Evolutionary conservation across 2,797 vertebrate species (phyloP).

Genomic region (Manis javanica): DNA sequence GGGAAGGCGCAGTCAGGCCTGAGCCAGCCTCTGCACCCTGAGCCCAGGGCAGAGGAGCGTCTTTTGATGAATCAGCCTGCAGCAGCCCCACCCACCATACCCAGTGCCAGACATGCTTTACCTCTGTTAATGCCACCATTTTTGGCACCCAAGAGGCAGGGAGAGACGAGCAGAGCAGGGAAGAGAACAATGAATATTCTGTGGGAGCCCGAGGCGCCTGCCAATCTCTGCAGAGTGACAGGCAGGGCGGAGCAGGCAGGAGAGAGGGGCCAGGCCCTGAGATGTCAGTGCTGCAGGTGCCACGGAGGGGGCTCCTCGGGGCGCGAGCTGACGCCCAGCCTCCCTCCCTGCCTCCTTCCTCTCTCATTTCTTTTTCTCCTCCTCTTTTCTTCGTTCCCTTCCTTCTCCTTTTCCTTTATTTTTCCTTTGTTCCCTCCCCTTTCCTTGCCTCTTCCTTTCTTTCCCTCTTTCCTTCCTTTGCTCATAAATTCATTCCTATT

Average conservation of each 20-base stretch:
- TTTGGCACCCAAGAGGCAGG: constrained; percentile 26
- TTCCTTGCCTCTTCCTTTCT: background rate
- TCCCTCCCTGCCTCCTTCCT: background rate
- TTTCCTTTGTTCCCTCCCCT: background rate
- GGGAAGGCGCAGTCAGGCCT: background rate
- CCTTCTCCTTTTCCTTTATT: background rate
- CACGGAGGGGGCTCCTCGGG: accelerated
- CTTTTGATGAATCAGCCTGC: background rate
- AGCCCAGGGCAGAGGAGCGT: background rate
- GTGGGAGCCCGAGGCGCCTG: background rate
- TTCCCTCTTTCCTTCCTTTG: background rate
- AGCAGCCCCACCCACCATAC: background rate
- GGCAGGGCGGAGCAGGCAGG: background rate
- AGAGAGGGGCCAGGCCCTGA: background rate
- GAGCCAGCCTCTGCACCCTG: background rate
- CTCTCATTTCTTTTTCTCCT: background rate
- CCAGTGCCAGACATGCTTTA: constrained; percentile 43
- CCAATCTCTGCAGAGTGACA: background rate
- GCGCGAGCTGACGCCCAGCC: accelerated
- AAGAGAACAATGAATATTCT: constrained; percentile 56
- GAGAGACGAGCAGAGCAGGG: background rate
- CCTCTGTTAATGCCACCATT: constrained; percentile 35
- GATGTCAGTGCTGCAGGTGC: background rate
- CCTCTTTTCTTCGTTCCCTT: background rate
- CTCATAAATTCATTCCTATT: background rate